Conservation (phyloP, 2,113 vertebrate genomes). For the Cariama cristata region DNA sequence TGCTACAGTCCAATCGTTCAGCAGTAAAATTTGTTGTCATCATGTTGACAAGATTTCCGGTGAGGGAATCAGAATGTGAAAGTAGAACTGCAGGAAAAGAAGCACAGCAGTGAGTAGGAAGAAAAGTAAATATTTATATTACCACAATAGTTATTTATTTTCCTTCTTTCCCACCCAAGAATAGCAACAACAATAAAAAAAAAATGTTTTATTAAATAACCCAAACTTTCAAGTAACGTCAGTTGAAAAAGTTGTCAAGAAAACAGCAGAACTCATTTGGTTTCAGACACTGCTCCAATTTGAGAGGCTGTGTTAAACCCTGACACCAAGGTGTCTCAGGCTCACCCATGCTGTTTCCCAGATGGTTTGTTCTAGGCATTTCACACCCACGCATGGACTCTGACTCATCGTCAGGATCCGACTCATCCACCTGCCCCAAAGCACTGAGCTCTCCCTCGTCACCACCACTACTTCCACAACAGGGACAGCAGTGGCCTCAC, state of each 20-base stretch:
- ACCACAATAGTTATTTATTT: neutral
- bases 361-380: neutral
- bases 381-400: neutral
- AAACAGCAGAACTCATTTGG: neutral
- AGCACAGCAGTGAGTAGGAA: neutral
- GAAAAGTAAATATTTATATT: neutral
- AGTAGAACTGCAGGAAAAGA: neutral
- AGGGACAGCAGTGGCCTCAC: neutral
- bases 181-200: neutral
- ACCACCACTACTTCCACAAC: too few relatives aligned
- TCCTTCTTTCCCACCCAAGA: neutral
- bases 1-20: neutral
- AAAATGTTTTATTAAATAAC: neutral
- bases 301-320: neutral
- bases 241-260: neutral
- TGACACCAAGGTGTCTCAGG: neutral
- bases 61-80: neutral
- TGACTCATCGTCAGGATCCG: neutral
- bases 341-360: neutral
- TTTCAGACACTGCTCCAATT: neutral
- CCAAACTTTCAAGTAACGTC: neutral
- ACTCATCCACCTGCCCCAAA: neutral
- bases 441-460: neutral
- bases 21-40: neutral
- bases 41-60: neutral